Base-by-base conservation (phyloP, 2,888 invertebrate species). In the Dryococelus australis region DNA sequence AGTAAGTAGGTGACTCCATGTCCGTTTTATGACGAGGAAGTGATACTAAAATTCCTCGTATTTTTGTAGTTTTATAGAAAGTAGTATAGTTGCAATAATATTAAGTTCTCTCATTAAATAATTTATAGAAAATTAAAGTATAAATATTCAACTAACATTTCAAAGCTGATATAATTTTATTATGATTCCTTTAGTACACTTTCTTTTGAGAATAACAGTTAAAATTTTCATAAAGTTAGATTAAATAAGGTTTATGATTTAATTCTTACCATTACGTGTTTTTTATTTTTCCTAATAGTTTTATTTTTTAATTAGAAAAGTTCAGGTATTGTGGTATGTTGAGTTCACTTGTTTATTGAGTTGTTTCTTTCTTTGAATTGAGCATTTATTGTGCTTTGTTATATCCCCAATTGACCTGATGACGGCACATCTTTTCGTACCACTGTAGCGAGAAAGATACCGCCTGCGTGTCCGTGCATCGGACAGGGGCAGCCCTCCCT, bases 401-500 rank as follows among this genome's bases (percentile, higher is more conserved):
- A 87, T 88, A 86, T 88, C 88, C 89, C 88, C 88, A 43, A 88
- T 86, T 87, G 86, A 87, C 88, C 89, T 90, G 90, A 90, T 90
- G 90, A 90, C 89, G 89, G 90, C 89, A 89, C 90, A 89, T 89
- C 87, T 90, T 90, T 90, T 95, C 95, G 89, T 93, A 93, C 93
- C 92, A 94, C 94, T 89, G 87, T 96, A 98, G 98, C 97, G 98
- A 95, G 98, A 98, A 95, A 97, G 97, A 95, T 98, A 98, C 95
- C 97, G 97, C 93, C 96, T 99, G 94, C 97, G 96, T 94, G 98
- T 99, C 93, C 97, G 97, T 94, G 99, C 99, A 93, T 97, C 97
- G 93, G 99, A 99, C 96, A 96, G 96, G 94, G 99, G 99, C 93
- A 95, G 94, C 93, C 97, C 97, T 93, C 96, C 97, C 93, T 97